Base-by-base conservation (phyloP, 2,113 vertebrate species). In the Candoia aspera region DNA sequence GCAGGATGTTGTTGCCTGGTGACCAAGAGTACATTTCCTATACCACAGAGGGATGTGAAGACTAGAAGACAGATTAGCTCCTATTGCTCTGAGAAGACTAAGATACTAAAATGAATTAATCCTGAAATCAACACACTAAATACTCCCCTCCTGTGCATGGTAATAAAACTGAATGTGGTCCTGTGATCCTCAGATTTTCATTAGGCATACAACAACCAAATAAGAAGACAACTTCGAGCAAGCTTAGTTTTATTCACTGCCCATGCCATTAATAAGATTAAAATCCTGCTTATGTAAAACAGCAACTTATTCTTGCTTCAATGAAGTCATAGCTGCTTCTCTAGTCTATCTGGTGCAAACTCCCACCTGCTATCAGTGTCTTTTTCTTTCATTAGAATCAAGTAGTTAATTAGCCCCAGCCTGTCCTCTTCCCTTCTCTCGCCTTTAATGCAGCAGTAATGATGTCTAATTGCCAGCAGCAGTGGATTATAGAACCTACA, bases 391-490 rank as follows among this genome's bases (percentile, higher is more conserved):
- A 97, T 97, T 97, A 97, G 97, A 97, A 97, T 97, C 96, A 98
- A 97, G 97, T 96, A 98, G 97, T 96, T 98, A 98, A 98, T 98
- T 98, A 98, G 97, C 97, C 96, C 93, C 95, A 96, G 97, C 96
- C 97, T 97, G 97, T 98, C 97, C 97, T 97, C 96, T 97, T 96
- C 95, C 96, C 96, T 97, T 96, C 95, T 97, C 97, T 97, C 96
- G 95, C 96, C 95, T 97, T 97, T 97, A 97, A 97, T 90, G 86
- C 96, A 96, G 96, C 94, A 97, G 97, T 98, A 97, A 98, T 98
- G 97, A 98, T 97, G 97, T 97, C 97, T 98, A 98, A 98, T 98
- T 98, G 98, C 96, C 97, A 97, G 97, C 96, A 97, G 97, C 96
- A 97, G 93, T 96, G 97, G 97, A 97, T 97, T 97, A 97, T 95